Conservation (phyloP, 2,888 invertebrate genomes). For the Drosophila sordidula region DNA sequence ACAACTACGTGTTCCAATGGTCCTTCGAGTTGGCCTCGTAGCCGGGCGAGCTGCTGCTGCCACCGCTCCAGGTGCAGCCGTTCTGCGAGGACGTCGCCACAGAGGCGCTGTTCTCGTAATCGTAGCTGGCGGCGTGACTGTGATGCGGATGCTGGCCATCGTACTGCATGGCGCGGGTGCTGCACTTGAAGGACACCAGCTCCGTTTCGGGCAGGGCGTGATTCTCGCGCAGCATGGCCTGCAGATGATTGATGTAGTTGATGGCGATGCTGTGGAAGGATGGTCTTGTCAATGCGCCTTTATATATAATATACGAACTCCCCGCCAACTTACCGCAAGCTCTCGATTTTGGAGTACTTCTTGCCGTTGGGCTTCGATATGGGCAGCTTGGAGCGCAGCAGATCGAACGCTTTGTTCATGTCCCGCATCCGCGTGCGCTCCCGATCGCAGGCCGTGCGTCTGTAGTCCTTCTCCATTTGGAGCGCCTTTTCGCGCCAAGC, state of each 20-base stretch:
- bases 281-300: not conserved
- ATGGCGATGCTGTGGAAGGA: constrained; percentile 88
- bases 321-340: constrained; percentile 87
- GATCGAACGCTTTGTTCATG: constrained; percentile 93
- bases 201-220: constrained; percentile 53
- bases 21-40: constrained; percentile 66
- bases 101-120: constrained; percentile 50
- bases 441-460: constrained; percentile 93
- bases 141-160: constrained; percentile 41
- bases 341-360: constrained; percentile 94
- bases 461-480: constrained; percentile 90
- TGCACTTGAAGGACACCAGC: constrained; percentile 47
- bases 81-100: constrained; percentile 57
- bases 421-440: constrained; percentile 94
- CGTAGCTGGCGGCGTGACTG: constrained; percentile 28
- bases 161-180: constrained; percentile 33
- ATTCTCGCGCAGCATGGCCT: constrained; percentile 83
- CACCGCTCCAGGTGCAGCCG: constrained; percentile 72
- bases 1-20: constrained; percentile 66
- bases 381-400: constrained; percentile 90
- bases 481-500: constrained; percentile 88
- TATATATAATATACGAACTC: not conserved
- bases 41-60: constrained; percentile 64
- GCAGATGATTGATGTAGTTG: constrained; percentile 90
- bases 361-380: constrained; percentile 93